phyloP scores from a whole-genome alignment of 2,888 invertebrate genomes.

The Argyresthia goedartella region DNA sequence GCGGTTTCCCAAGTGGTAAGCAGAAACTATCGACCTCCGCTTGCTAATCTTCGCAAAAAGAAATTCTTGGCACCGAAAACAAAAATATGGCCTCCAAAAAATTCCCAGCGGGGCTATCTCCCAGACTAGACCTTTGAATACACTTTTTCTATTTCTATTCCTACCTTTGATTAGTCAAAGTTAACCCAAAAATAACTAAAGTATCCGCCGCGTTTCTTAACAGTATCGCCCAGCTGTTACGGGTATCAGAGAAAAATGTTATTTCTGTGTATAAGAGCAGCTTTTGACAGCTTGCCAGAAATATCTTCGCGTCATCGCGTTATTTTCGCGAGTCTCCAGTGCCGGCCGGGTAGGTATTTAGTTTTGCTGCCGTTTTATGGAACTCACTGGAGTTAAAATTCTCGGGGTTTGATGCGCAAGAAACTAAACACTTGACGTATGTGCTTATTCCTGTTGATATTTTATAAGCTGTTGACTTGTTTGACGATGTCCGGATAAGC shows the following conservation, averaged over 20 bases:
- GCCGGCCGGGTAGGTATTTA: neutral
- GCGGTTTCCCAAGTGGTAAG: too few species aligned
- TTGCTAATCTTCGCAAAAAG: too few species aligned
- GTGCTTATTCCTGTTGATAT: too few species aligned
- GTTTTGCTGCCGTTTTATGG: neutral
- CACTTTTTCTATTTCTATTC: too few species aligned
- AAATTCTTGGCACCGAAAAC: too few species aligned
- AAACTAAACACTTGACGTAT: too few species aligned
- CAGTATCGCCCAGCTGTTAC: slow-evolving; percentile 13
- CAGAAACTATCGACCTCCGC: too few species aligned
- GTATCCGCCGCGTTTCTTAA: neutral
- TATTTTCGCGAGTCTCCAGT: slow-evolving; percentile 12
- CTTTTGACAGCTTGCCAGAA: slow-evolving; percentile 48
- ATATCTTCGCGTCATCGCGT: slow-evolving; percentile 27
- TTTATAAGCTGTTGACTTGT: too few species aligned
- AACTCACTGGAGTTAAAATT: neutral
- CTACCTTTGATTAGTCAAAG: slow-evolving; percentile 2
- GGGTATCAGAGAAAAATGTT: slow-evolving; percentile 14
- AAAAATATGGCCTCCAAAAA: too few species aligned
- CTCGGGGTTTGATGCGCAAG: neutral
- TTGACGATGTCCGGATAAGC: too few species aligned
- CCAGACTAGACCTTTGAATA: too few species aligned
- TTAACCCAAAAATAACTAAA: neutral
- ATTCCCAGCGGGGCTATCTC: too few species aligned
- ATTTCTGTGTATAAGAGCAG: slow-evolving; percentile 47